A percentile compares a stretch with the other conserved stretches of the same genome.
phyloP scores from a whole-genome alignment of 2,113 vertebrate species.

The Onychorhynchus coronatus region DNA sequence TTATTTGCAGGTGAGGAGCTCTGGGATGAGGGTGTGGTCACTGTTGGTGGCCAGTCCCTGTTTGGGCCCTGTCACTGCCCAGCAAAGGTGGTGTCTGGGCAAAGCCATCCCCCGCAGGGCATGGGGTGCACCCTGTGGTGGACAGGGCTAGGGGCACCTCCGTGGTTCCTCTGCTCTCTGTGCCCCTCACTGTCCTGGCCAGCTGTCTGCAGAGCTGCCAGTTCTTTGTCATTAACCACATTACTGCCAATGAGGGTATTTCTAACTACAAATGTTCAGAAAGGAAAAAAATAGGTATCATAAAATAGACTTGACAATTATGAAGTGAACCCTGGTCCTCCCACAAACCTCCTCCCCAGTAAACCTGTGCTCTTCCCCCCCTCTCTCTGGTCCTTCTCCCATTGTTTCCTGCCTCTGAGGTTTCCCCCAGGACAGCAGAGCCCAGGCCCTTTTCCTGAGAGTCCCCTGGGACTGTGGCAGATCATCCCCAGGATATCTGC shows the following conservation, averaged over 20 bases:
- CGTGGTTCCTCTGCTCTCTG: accelerated
- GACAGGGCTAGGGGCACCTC: background rate
- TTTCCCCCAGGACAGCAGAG: background rate
- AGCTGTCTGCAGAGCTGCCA: background rate
- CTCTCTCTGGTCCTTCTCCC: accelerated
- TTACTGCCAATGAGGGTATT: background rate
- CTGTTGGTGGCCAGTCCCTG: background rate
- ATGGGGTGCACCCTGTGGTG: background rate
- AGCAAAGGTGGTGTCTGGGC: accelerated
- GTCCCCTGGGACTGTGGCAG: background rate
- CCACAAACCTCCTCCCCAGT: background rate
- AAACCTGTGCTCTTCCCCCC: background rate
- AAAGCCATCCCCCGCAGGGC: background rate
- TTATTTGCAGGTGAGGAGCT: background rate
- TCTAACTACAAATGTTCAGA: background rate
- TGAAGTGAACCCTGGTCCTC: background rate
- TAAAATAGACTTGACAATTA: background rate
- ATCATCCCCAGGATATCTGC: background rate
- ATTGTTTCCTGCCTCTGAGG: accelerated
- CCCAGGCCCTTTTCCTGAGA: background rate
- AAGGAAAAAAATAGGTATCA: background rate
- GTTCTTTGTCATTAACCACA: background rate
- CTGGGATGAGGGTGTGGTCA: accelerated
- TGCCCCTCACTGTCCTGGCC: background rate
- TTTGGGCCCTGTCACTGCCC: background rate